phyloP scores from a whole-genome alignment of 2,113 vertebrate species.

The Anser brachyrhynchus region DNA sequence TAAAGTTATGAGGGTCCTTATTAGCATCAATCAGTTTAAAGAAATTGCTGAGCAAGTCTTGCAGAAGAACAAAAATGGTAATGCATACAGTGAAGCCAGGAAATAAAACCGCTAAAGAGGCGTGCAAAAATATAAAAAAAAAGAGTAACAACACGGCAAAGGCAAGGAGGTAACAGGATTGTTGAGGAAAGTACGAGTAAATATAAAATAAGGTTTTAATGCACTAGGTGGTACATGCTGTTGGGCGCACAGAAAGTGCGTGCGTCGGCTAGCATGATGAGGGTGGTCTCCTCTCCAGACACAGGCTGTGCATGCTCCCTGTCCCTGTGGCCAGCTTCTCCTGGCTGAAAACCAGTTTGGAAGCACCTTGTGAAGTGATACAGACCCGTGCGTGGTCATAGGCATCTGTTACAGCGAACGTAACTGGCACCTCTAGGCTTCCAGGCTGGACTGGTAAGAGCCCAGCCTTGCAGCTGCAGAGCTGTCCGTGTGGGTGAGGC shows the following conservation, averaged over 20 bases:
- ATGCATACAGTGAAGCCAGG: neutral
- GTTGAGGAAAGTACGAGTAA: neutral
- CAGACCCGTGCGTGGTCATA: neutral
- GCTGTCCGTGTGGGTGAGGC: neutral
- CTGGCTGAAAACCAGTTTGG: neutral
- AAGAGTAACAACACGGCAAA: neutral
- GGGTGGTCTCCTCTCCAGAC: neutral
- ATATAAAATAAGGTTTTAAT: neutral
- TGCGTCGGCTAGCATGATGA: neutral
- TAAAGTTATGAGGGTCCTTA: neutral
- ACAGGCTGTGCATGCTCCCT: neutral
- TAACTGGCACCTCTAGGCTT: neutral
- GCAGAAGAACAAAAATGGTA: neutral
- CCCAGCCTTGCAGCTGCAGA: neutral
- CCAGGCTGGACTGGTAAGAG: neutral
- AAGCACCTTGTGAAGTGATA: neutral
- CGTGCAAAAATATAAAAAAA: neutral
- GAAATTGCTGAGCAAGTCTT: neutral
- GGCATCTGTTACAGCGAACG: neutral
- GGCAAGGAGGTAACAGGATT: neutral
- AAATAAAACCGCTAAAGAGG: neutral
- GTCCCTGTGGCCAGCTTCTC: neutral
- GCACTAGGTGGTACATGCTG: neutral
- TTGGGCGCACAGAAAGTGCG: neutral
- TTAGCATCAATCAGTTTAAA: neutral